Evolutionary conservation across 2,888 invertebrate species (phyloP), one percentile per base, ranked within the genome.

Genomic region (Erynnis tages): DNA sequence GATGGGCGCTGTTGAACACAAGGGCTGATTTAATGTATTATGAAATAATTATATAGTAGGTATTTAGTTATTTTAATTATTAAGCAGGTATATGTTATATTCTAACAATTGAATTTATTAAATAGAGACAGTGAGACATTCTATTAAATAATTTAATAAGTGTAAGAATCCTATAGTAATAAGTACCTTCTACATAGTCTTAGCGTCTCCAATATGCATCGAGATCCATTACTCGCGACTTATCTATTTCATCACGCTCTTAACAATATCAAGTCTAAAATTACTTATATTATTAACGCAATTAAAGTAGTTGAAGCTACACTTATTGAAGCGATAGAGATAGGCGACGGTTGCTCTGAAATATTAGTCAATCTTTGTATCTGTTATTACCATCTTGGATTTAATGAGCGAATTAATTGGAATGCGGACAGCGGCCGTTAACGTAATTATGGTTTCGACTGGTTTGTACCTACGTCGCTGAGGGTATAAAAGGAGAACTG

Each of bases 321-420:
- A 49, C 41, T 49, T 34, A 41, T 14, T 27, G 27, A 49, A 40
- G 41, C 41, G 27, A 44, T 44, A 37, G 14, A 27, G 47, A 47
- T 47, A 37, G 37, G 25, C 32, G 29, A 52, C 35, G 35, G 35
- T 50, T 44, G 50, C 48, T 57, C 54, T 60, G 63, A 63, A 62
- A 62, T 65, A 65, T 59, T 59, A 56, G 55, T 59, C 53, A 59
- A 61, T 60, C 46, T 52, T 52, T 43, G 61, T 69, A 81, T 81
- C 79, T 76, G 64, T 59, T 69, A 71, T 79, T 75, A 72, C 69
- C 66, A 82, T 82, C 82, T 75, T 62, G 54, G 71, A 65, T 75
- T 76, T 82, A 84, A 85, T 84, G 74, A 80, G 82, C 66, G 78
- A 77, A 80, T 81, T 85, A 83, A 85, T 83, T 84, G 83, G 76